Conservation (phyloP, 1,140 invertebrate species). For the Rhyzopertha dominica region DNA sequence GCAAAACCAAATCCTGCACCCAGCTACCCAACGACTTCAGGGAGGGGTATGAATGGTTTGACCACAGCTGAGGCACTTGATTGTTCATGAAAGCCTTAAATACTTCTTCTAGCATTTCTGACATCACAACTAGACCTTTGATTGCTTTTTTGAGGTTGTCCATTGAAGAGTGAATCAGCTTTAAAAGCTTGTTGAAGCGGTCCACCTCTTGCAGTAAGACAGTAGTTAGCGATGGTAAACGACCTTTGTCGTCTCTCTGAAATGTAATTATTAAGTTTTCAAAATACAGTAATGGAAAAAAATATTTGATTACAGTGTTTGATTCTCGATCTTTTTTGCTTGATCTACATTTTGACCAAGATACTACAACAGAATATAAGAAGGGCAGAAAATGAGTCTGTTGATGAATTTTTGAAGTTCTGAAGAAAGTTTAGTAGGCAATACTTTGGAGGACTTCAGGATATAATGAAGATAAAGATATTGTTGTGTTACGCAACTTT, state of each 20-base stretch:
- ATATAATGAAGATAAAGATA: no score
- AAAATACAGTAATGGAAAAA: no score
- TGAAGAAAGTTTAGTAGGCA: no score
- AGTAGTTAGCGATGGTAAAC: conserved; percentile 74
- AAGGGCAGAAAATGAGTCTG: no score
- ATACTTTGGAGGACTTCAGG: no score
- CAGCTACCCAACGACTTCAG: conserved; percentile 78
- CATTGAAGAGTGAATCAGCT: conserved; percentile 65
- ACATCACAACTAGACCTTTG: conserved; percentile 84
- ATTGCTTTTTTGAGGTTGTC: conserved; percentile 77
- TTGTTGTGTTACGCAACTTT: no score
- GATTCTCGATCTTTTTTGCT: no score
- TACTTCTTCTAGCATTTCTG: conserved; percentile 74
- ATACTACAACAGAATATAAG: no score
- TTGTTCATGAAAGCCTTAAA: conserved; percentile 74
- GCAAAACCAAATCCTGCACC: conserved; percentile 70
- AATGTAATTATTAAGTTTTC: conserved; percentile 28
- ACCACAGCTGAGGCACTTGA: conserved; percentile 75
- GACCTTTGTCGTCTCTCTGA: conserved; percentile 59
- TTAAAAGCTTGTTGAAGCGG: conserved; percentile 73
- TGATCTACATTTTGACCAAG: no score
- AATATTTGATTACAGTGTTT: no score
- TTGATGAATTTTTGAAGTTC: no score
- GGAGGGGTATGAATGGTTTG: conserved; percentile 76
- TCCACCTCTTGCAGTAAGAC: conserved; percentile 83